phyloP scores from a whole-genome alignment of 92 coral and sea anemone genomes.

The Palythoa heliodiscus region DNA sequence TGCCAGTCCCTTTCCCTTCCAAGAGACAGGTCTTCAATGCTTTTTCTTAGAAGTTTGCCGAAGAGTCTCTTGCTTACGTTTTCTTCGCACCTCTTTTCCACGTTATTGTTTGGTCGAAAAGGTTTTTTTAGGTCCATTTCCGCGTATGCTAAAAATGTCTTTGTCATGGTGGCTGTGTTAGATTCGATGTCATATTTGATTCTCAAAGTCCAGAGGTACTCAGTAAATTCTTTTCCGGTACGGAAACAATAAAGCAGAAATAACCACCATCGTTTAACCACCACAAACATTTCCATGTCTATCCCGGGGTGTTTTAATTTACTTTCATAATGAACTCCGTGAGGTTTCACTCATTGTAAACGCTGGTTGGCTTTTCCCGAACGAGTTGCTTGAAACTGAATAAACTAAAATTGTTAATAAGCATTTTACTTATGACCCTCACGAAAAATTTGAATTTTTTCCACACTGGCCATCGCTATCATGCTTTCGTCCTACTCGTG shows the following conservation, averaged over 20 bases:
- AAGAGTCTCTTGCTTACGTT: not conserved
- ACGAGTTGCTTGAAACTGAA: not conserved
- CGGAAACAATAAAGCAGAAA: too few relatives aligned
- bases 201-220: not conserved
- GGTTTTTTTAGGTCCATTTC: not conserved
- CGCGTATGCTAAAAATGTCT: not conserved
- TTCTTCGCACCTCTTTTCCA: not conserved
- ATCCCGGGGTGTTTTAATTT: not conserved
- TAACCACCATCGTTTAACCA: too few relatives aligned
- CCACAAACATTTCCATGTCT: too few relatives aligned
- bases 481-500: slow-evolving; percentile 29
- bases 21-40: too few relatives aligned
- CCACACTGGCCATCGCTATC: not conserved
- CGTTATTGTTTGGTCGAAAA: not conserved
- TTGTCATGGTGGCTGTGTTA: not conserved
- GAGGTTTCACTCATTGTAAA: not conserved
- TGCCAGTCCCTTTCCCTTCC: too few relatives aligned
- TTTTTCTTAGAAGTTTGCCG: not conserved
- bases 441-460: not conserved
- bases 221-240: too few relatives aligned
- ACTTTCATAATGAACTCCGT: too few relatives aligned
- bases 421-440: not conserved
- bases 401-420: too few relatives aligned
- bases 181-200: not conserved
- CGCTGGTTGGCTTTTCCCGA: not conserved